Conservation (phyloP, 1,140 invertebrate species). For the Bombyx mandarina region DNA sequence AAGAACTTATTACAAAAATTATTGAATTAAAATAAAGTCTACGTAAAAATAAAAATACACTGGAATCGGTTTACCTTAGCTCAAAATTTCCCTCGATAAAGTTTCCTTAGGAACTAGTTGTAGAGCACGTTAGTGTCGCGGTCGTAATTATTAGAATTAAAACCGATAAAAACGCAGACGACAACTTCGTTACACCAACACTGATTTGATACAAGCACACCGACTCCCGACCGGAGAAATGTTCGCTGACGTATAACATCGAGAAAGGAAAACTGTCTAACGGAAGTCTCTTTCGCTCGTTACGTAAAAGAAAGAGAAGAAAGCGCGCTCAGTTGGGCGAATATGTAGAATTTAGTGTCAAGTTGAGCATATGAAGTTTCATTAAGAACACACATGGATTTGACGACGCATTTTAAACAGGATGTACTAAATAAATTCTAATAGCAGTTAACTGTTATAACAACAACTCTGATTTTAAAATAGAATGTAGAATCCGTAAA, state of each 20-base stretch:
- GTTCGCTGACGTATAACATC: constrained; percentile 44
- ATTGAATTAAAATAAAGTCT: too few species aligned
- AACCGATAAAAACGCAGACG: constrained; percentile 42
- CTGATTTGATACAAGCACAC: constrained; percentile 52
- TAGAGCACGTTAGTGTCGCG: neutral
- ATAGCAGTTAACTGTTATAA: too few species aligned
- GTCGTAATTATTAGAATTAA: constrained; percentile 41
- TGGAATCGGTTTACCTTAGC: too few species aligned
- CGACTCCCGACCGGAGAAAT: constrained; percentile 48
- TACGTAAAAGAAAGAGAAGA: constrained; percentile 29
- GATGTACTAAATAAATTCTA: too few species aligned
- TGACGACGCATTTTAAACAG: too few species aligned
- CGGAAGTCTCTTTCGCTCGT: constrained; percentile 35
- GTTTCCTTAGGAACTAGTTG: too few species aligned
- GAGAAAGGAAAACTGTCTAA: constrained; percentile 56
- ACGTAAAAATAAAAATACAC: too few species aligned
- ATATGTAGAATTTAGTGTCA: constrained; percentile 61
- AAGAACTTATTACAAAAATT: too few species aligned
- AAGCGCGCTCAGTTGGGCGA: constrained; percentile 39
- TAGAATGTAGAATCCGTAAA: too few species aligned
- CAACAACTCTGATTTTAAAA: too few species aligned
- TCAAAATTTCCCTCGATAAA: too few species aligned
- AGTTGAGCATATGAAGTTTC: constrained; percentile 3
- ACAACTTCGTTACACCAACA: constrained; percentile 43
- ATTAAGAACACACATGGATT: too few species aligned